Evolutionary conservation across 2,888 invertebrate species (phyloP).

Genomic region (Apomyelois bistriatella): DNA sequence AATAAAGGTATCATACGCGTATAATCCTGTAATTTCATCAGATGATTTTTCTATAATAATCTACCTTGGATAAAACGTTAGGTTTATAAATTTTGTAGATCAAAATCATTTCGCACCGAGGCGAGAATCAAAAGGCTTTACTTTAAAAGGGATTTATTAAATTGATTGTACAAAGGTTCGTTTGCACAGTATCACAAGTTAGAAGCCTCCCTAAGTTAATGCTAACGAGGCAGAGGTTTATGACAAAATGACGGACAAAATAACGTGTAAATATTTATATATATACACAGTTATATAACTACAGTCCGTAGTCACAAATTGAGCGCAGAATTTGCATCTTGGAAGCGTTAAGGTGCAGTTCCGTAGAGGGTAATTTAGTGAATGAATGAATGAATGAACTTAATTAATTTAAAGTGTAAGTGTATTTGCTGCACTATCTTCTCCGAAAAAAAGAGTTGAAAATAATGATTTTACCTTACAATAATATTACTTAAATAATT

Average conservation of each 20-base stretch:
- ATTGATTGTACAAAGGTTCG: constrained; percentile 1
- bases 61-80: too few relatives aligned
- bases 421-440: too few relatives aligned
- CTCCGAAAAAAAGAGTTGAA: too few relatives aligned
- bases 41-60: too few relatives aligned
- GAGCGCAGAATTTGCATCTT: not conserved
- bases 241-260: constrained; percentile 5
- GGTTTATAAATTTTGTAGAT: too few relatives aligned
- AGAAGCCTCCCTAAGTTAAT: not conserved
- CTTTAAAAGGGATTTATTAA: not conserved
- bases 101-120: not conserved
- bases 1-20: too few relatives aligned
- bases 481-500: too few relatives aligned
- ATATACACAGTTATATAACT: not conserved
- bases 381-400: too few relatives aligned
- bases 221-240: not conserved
- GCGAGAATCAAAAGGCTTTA: not conserved
- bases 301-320: not conserved
- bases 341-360: not conserved
- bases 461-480: too few relatives aligned
- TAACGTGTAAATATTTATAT: not conserved
- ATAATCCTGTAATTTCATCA: too few relatives aligned
- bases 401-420: too few relatives aligned
- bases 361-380: not conserved
- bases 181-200: not conserved